A percentile compares a stretch with the other conserved stretches of the same genome.
Conservation (phyloP, 2,113 vertebrate genomes). For the Sturnira hondurensis region DNA sequence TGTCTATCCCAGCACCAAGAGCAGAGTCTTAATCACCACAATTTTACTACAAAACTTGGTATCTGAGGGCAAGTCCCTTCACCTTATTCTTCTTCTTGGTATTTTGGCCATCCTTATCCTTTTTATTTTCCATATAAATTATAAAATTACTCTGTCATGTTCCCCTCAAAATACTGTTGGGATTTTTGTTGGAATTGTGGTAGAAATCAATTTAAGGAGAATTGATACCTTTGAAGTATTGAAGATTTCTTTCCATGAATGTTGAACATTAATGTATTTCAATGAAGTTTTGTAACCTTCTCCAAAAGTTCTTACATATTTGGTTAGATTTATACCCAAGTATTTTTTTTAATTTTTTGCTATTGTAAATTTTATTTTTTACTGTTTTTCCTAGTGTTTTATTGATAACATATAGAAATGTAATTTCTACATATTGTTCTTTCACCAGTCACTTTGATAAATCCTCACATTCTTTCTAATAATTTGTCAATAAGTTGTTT, state of each 20-base stretch:
- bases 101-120: not conserved
- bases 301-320: not conserved
- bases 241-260: not conserved
- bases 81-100: not conserved
- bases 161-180: conserved; percentile 1
- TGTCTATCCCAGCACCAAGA: not conserved
- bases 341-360: not conserved
- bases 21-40: not conserved
- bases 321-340: not conserved
- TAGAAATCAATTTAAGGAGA: conserved; percentile 19
- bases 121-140: conserved; percentile 30
- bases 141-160: conserved; percentile 37
- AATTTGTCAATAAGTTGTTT: not conserved
- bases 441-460: not conserved
- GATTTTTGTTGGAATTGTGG: conserved; percentile 5
- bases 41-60: conserved; percentile 22
- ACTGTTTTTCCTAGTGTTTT: not conserved
- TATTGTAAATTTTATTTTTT: not conserved
- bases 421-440: not conserved
- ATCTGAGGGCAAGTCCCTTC: not conserved
- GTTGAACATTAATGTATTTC: conserved; percentile 26
- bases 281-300: not conserved
- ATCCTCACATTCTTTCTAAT: not conserved
- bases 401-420: not conserved
- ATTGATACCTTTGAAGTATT: not conserved